Evolutionary conservation across 2,888 invertebrate species (phyloP).

Genomic region (Harpagoxenus sublaevis): DNA sequence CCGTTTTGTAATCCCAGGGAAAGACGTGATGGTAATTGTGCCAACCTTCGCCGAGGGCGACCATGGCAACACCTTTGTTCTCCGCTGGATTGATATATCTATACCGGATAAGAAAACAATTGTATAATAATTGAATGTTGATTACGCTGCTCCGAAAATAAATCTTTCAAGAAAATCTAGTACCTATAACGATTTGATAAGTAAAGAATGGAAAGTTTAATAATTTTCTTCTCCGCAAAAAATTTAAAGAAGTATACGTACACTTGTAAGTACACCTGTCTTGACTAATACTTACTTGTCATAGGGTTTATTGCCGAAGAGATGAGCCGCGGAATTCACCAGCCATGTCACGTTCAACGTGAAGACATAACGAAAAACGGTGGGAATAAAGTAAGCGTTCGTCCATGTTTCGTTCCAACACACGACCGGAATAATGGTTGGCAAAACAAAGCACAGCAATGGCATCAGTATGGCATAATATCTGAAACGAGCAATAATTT

Average conservation of each 20-base stretch:
- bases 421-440: constrained; percentile 90
- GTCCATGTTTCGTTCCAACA: constrained; percentile 91
- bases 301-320: constrained; percentile 91
- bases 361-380: constrained; percentile 91
- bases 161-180: background rate
- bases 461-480: constrained; percentile 90
- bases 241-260: too few species aligned
- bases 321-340: constrained; percentile 95
- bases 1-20: constrained; percentile 97
- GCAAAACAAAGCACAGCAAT: constrained; percentile 91
- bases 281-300: constrained; percentile 88
- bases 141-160: background rate
- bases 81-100: constrained; percentile 93
- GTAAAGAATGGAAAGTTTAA: background rate
- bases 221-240: background rate
- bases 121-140: background rate
- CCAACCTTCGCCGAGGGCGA: constrained; percentile 95
- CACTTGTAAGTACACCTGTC: background rate
- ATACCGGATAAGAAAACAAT: constrained; percentile 61
- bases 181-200: background rate
- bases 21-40: constrained; percentile 98
- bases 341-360: constrained; percentile 95
- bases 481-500: constrained; percentile 83
- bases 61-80: constrained; percentile 91
- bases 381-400: constrained; percentile 90